Base-by-base conservation (phyloP, 2,888 invertebrate species). In the Cheilosia variabilis region DNA sequence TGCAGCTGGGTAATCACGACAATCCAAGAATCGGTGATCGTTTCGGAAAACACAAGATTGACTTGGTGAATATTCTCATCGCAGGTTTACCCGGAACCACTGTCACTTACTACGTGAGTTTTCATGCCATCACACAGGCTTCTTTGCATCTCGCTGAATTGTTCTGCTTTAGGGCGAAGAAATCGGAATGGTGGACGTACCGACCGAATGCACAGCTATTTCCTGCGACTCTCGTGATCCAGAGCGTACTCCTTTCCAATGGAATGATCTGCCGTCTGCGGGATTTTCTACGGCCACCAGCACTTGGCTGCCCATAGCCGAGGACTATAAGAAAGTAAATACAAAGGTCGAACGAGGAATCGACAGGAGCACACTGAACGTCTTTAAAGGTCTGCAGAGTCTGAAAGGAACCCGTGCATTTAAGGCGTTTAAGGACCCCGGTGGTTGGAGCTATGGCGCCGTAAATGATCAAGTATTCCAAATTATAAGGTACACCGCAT, bases 1-100 rank as follows among this genome's bases (percentile, higher is more conserved):
- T 90, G 50, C 87, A 95, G 95, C 92, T 94, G 57, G 95, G 95
- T 6, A 96, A 95, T 90, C 95, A 96, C 88, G 96, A 96, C 89
- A 94, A 94, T 76, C 92, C 91, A 60, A 93, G 96, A 60, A 93
- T 95, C 90, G 94, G 94, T 0, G 91, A 93, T 2, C 93, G 96
- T n/a, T 94, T 95, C 90, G 95, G 95, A 0, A 91, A 91, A 6
- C 93, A 94, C 84, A 94, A 95, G 90, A 94, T 95, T 0, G 95
- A 96, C 84, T 94, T 95, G 0, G 90, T 96, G 4, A 96, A 95
- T 90, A 94, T 96, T 88, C 91, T 97, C 69, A 94, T 94, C 78
- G 93, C 96, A 89, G 90, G 96, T 10, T 90, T 96, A 34, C 95
- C 94, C 0, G 95, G 95, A 4, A 93, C 94, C 0, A 92, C 94